These are phyloP conservation scores for Achroia grisella DNA, from an alignment of 1,140 invertebrate species.

Conservation along the genomic window DNA sequence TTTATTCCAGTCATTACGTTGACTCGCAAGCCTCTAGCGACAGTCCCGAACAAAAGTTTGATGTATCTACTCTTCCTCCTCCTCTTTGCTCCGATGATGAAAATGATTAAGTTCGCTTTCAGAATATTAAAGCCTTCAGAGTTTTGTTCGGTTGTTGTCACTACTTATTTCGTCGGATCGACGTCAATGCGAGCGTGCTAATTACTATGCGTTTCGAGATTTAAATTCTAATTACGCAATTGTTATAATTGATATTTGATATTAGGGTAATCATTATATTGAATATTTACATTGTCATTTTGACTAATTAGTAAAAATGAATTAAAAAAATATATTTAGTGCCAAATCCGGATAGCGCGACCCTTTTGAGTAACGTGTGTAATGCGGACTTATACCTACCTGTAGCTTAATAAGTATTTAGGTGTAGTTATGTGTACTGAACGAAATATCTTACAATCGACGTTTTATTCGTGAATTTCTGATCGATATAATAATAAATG, in stretches of 20 bases:
- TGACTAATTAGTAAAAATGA: slow-evolving; percentile 41
- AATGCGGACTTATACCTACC: slow-evolving; percentile 37
- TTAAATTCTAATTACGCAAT: slow-evolving; percentile 51
- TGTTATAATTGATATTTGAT: slow-evolving; percentile 47
- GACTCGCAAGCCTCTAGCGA: slow-evolving; percentile 68
- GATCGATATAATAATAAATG: neutral
- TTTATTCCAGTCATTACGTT: slow-evolving; percentile 66
- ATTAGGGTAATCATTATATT: slow-evolving; percentile 53
- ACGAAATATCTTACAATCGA: slow-evolving; percentile 15
- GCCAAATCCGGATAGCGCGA: slow-evolving; percentile 47
- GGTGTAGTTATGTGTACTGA: slow-evolving; percentile 48
- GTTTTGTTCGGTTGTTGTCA: slow-evolving; percentile 9
- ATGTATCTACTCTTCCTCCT: slow-evolving; percentile 79
- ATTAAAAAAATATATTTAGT: slow-evolving; percentile 32
- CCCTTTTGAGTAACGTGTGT: slow-evolving; percentile 38
- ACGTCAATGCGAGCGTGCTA: slow-evolving; percentile 20
- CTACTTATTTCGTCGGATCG: slow-evolving; percentile 9
- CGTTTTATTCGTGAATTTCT: slow-evolving; percentile 13
- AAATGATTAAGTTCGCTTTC: slow-evolving; percentile 59
- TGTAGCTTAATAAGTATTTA: slow-evolving; percentile 51
- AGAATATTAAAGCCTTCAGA: neutral
- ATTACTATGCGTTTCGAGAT: slow-evolving; percentile 37
- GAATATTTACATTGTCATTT: slow-evolving; percentile 54
- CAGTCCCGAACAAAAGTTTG: slow-evolving; percentile 79
- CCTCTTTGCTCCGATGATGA: slow-evolving; percentile 79